phyloP scores from a whole-genome alignment of 1,140 invertebrate species.

The Brachionus asplanchnoidis region DNA sequence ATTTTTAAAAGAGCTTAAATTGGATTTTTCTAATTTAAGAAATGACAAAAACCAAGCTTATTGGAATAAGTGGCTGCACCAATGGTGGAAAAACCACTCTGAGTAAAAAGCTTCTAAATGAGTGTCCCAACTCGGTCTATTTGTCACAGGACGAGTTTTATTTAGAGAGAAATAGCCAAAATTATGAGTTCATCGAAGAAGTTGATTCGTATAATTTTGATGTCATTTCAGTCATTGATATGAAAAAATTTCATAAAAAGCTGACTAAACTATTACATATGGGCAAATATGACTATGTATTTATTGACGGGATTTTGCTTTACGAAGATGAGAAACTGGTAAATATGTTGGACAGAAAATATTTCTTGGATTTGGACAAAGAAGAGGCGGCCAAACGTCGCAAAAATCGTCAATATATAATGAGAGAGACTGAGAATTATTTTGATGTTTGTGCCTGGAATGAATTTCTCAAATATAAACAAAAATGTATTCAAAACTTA shows the following conservation, averaged over 20 bases:
- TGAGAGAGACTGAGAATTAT: conserved; percentile 25
- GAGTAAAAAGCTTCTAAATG: not conserved
- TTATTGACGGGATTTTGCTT: conserved; percentile 16
- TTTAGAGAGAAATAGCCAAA: not conserved
- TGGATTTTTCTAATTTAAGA: not conserved
- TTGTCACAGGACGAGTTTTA: conserved; percentile 36
- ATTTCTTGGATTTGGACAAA: conserved; percentile 21
- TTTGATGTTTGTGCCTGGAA: conserved; percentile 33
- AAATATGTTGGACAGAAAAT: conserved; percentile 5
- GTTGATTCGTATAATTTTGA: conserved; percentile 35
- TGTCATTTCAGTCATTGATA: conserved; percentile 17
- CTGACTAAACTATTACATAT: not conserved
- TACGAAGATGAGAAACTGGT: conserved; percentile 12
- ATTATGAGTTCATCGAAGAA: conserved; percentile 3
- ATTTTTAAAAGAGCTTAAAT: not conserved
- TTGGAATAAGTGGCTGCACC: conserved; percentile 40
- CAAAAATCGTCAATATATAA: not conserved
- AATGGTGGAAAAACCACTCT: conserved; percentile 39
- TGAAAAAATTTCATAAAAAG: conserved; percentile 34
- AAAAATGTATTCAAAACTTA: not conserved
- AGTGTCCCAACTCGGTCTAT: not conserved
- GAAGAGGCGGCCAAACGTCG: not conserved
- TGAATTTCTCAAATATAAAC: conserved; percentile 15
- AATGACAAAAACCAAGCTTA: conserved; percentile 30
- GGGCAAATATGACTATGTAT: not conserved